These are phyloP conservation scores for Lytechinus variegatus DNA, from an alignment of 35 echinoderm and acorn worm species.

Conservation along the genomic window DNA sequence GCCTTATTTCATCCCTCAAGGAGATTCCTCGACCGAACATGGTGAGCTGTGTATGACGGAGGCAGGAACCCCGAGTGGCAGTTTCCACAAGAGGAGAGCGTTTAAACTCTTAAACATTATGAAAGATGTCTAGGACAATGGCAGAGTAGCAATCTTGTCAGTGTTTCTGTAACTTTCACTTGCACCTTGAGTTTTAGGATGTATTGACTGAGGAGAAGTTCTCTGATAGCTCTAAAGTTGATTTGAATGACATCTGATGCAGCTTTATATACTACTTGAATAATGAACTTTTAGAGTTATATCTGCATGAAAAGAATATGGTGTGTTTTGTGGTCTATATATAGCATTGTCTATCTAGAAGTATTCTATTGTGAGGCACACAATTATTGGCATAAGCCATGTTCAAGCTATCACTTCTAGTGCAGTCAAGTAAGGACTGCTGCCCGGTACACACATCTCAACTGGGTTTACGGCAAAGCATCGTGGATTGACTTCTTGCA, in stretches of 20 bases:
- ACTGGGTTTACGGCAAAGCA: too few species aligned
- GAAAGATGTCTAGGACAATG: neutral
- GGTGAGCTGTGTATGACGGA: constrained; percentile 58
- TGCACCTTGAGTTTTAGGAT: neutral
- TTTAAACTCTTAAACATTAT: neutral
- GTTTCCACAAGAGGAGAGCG: neutral
- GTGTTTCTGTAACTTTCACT: neutral
- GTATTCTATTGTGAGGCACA: too few species aligned
- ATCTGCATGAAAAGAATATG: neutral
- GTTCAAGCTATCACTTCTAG: too few species aligned
- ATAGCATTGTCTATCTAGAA: too few species aligned
- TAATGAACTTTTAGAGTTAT: neutral
- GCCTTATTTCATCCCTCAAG: constrained; percentile 76
- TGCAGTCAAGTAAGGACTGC: too few species aligned
- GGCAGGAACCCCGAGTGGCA: neutral
- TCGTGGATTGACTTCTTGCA: too few species aligned
- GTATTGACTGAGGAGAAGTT: neutral
- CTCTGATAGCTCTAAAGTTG: neutral
- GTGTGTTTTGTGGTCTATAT: neutral
- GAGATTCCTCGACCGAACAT: constrained; percentile 42
- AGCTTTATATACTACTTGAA: neutral
- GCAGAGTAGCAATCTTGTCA: neutral
- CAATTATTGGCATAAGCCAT: too few species aligned
- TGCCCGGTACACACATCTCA: too few species aligned
- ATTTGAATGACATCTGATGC: neutral